Evolutionary conservation across 35 echinoderm and acorn worm genomes (phyloP).

Genomic region (Amphiura filiformis): DNA sequence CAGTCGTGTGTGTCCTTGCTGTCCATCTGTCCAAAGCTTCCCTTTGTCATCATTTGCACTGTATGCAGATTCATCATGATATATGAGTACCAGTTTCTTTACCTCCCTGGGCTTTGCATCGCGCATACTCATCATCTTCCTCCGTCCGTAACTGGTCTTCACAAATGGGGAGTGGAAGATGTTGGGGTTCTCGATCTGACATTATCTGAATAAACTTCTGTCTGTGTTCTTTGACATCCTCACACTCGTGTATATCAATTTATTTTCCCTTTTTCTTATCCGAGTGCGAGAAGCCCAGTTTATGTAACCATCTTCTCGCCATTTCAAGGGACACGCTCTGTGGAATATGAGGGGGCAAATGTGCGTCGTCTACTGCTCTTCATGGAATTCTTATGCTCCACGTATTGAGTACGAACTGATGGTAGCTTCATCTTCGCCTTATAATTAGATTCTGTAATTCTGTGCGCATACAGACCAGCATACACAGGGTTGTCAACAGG

Average conservation of each 20-base stretch:
- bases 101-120: background rate
- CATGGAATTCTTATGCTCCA: too few relatives aligned
- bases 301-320: background rate
- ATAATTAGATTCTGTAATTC: too few relatives aligned
- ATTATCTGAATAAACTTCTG: background rate
- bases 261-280: conserved; percentile 21
- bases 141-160: background rate
- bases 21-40: background rate
- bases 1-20: background rate
- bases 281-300: background rate
- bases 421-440: too few relatives aligned
- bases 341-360: background rate
- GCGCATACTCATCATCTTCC: background rate
- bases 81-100: background rate
- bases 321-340: conserved; percentile 12
- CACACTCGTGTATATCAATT: conserved; percentile 6
- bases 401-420: too few relatives aligned
- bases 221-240: background rate
- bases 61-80: background rate
- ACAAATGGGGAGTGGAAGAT: background rate
- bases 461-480: too few relatives aligned
- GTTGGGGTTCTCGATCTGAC: background rate
- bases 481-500: too few relatives aligned
- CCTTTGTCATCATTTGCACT: background rate
- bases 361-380: too few relatives aligned